Conservation (phyloP, 1,140 invertebrate genomes). For the Apis mellifera region DNA sequence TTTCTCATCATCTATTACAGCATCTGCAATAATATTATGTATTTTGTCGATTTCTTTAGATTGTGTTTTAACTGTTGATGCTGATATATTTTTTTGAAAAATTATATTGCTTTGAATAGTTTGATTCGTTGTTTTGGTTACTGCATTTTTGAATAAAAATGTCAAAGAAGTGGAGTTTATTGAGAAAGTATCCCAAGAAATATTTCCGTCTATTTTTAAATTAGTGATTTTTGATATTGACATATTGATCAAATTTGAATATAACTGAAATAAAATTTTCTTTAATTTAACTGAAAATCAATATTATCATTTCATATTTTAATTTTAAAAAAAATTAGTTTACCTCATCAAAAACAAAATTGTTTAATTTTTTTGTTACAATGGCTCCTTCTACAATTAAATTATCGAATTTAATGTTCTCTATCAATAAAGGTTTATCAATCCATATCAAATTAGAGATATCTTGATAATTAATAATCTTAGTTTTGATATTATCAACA, state of each 20-base stretch:
- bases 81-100: slow-evolving; percentile 47
- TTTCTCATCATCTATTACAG: slow-evolving; percentile 53
- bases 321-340: not conserved
- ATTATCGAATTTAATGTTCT: slow-evolving; percentile 60
- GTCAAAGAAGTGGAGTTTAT: slow-evolving; percentile 24
- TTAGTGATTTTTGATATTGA: slow-evolving; percentile 14
- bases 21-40: slow-evolving; percentile 55
- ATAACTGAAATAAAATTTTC: slow-evolving; percentile 51
- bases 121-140: slow-evolving; percentile 66
- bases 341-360: slow-evolving; percentile 50
- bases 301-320: not conserved
- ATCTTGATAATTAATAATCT: slow-evolving; percentile 55
- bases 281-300: not conserved
- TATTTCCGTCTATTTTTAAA: slow-evolving; percentile 49
- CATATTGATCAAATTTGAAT: slow-evolving; percentile 36
- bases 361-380: slow-evolving; percentile 50
- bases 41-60: slow-evolving; percentile 54
- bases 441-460: slow-evolving; percentile 52
- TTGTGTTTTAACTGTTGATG: not conserved
- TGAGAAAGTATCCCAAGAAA: slow-evolving; percentile 53
- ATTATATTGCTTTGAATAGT: slow-evolving; percentile 47
- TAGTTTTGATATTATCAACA: slow-evolving; percentile 39
- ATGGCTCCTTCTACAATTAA: slow-evolving; percentile 56
- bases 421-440: slow-evolving; percentile 49
- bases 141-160: slow-evolving; percentile 60